Evolutionary conservation across 1,140 invertebrate species (phyloP).

Genomic region (Anadara kagoshimensis): DNA sequence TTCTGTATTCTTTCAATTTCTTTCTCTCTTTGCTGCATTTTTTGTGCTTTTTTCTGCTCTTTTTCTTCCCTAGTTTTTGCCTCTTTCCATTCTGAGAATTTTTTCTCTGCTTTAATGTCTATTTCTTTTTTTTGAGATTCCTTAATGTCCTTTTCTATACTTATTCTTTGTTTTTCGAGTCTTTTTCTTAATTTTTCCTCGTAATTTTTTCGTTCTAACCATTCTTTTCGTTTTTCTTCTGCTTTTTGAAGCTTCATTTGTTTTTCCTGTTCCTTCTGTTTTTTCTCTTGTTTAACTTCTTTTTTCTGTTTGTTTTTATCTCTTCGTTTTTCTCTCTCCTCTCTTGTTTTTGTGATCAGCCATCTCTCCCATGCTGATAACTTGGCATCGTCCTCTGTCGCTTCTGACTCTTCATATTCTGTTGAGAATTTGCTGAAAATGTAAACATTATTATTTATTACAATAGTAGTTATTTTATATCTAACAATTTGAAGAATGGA

Average conservation of each 20-base stretch:
- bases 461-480: too few relatives aligned
- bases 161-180: constrained; percentile 49
- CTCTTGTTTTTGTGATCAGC: constrained; percentile 62
- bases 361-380: constrained; percentile 66
- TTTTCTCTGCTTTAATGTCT: constrained; percentile 54
- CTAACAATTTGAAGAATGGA: too few relatives aligned
- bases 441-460: constrained; percentile 4
- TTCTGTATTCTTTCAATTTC: constrained; percentile 46
- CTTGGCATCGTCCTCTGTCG: constrained; percentile 26
- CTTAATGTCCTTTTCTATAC: constrained; percentile 51
- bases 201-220: constrained; percentile 58
- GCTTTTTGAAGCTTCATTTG: constrained; percentile 44
- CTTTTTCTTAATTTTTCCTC: constrained; percentile 48
- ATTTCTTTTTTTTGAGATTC: constrained; percentile 50
- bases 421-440: constrained; percentile 33
- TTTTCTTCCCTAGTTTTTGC: constrained; percentile 54
- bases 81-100: constrained; percentile 58
- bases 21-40: constrained; percentile 45
- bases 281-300: constrained; percentile 47
- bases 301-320: constrained; percentile 45
- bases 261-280: constrained; percentile 50
- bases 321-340: constrained; percentile 49
- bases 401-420: constrained; percentile 33
- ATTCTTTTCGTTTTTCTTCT: constrained; percentile 46
- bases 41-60: constrained; percentile 51